Conservation (phyloP, 2,888 invertebrate genomes). For the Scrobipalpa costella region DNA sequence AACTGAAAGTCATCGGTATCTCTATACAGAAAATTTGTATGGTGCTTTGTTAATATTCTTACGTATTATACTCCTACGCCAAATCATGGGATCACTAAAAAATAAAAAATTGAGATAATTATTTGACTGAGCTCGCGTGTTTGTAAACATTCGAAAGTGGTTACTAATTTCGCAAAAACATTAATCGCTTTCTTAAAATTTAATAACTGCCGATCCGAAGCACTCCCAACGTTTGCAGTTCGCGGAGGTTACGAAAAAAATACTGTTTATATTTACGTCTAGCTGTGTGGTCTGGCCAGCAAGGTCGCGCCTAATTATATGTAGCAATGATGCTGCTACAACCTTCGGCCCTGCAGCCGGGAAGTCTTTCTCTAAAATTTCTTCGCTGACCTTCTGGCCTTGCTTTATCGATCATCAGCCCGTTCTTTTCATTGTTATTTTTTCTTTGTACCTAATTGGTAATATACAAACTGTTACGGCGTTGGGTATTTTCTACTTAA, state of each 20-base stretch:
- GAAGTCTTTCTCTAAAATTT: slow-evolving; percentile 39
- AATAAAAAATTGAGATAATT: neutral
- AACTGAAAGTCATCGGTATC: neutral
- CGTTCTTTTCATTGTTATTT: slow-evolving; percentile 28
- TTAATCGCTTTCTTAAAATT: slow-evolving; percentile 4
- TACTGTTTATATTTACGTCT: slow-evolving; percentile 2
- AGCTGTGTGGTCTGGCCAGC: slow-evolving; percentile 23
- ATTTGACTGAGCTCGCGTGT: neutral
- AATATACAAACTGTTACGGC: neutral
- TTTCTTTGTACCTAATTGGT: neutral
- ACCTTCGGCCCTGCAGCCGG: slow-evolving; percentile 38
- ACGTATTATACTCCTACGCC: neutral
- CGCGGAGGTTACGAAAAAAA: neutral
- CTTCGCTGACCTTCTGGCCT: slow-evolving; percentile 43
- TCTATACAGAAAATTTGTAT: neutral
- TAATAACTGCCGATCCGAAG: neutral
- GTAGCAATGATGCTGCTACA: slow-evolving; percentile 33
- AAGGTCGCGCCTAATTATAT: slow-evolving; percentile 31
- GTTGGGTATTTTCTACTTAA: neutral
- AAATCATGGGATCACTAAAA: neutral
- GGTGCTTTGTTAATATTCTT: neutral
- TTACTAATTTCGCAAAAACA: slow-evolving; percentile 1
- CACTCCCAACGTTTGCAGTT: neutral
- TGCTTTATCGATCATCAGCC: slow-evolving; percentile 37
- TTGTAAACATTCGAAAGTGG: slow-evolving; percentile 9